Percentiles rank a stretch among this genome's conserved stretches.
These are phyloP conservation scores for Neoarius graeffei DNA, from an alignment of 2,113 vertebrate species.

Conservation along the genomic window DNA sequence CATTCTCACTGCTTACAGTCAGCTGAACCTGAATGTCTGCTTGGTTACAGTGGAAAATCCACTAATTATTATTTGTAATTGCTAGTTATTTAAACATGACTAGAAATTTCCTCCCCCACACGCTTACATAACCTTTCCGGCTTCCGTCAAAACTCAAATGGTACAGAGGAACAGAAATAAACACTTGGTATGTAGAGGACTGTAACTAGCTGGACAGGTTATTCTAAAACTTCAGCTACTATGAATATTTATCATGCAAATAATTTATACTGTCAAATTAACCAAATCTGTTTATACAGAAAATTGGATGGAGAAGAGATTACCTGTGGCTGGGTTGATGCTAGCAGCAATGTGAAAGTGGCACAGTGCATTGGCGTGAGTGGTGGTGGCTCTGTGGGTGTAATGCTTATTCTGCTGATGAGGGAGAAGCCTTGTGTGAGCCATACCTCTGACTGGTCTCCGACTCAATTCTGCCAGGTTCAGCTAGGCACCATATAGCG, in stretches of 20 bases:
- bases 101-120: conserved; percentile 14
- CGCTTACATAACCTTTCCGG: neutral
- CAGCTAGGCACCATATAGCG: conserved; percentile 66
- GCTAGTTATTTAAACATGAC: neutral
- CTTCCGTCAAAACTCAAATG: neutral
- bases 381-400: conserved; percentile 73
- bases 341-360: conserved; percentile 98
- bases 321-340: conserved; percentile 96
- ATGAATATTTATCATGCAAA: neutral
- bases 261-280: neutral
- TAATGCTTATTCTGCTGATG: conserved; percentile 84
- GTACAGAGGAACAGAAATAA: neutral
- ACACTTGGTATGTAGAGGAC: neutral
- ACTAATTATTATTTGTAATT: too few species aligned
- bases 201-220: neutral
- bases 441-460: conserved; percentile 74
- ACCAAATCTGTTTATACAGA: neutral
- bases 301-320: neutral
- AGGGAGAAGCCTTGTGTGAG: conserved; percentile 80
- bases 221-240: neutral
- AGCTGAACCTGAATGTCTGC: neutral
- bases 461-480: conserved; percentile 80
- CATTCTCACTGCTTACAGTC: neutral
- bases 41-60: conserved; percentile 12
- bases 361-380: conserved; percentile 91